Percentiles rank a stretch among this genome's conserved stretches.
Evolutionary conservation across 2,797 vertebrate genomes (phyloP).

Genomic region (Cygnus olor): DNA sequence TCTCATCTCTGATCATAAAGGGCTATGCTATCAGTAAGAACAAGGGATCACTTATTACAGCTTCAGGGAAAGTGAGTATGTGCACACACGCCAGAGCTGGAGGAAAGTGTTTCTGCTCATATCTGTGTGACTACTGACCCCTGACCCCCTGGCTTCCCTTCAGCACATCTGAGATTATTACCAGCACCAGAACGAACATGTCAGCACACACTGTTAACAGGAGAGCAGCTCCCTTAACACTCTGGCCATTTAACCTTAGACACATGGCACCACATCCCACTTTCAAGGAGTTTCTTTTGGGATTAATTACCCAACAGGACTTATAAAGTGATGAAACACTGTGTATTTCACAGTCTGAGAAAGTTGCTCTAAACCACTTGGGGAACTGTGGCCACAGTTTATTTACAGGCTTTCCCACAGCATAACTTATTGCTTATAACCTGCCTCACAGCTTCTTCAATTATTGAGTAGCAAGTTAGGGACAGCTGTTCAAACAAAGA

Average conservation of each 20-base stretch:
- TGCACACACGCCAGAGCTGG: neutral
- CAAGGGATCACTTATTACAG: neutral
- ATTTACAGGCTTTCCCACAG: neutral
- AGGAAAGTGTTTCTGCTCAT: neutral
- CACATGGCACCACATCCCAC: neutral
- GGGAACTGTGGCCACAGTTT: neutral
- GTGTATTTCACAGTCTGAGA: neutral
- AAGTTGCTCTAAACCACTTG: neutral
- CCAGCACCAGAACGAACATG: neutral
- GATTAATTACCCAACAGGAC: neutral
- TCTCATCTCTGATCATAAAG: neutral
- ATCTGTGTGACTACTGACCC: too few species aligned
- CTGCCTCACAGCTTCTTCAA: neutral
- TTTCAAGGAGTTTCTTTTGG: neutral
- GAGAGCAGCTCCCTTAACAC: neutral
- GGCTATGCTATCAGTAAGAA: neutral
- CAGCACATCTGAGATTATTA: neutral
- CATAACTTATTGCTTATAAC: neutral
- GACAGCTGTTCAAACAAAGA: neutral
- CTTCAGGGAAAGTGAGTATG: fast-evolving
- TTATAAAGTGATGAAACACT: neutral
- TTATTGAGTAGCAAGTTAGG: neutral
- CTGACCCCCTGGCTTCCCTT: neutral
- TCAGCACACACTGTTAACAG: neutral
- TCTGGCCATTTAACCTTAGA: neutral